Evolutionary conservation across 2,113 vertebrate genomes (phyloP).

Genomic region (Rhinopomastus cyanomelas): DNA sequence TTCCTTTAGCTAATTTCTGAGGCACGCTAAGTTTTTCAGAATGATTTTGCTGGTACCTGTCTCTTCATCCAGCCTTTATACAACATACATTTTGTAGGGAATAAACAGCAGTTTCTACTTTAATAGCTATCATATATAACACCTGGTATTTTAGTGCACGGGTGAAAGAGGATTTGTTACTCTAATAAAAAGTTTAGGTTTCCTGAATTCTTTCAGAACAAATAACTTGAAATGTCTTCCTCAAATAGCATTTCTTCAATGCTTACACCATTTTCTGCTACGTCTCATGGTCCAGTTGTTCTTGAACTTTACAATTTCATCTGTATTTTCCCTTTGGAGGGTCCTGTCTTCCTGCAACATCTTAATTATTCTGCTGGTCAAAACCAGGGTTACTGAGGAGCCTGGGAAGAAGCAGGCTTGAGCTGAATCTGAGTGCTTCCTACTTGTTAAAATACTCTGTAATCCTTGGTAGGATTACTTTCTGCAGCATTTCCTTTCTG

Average conservation of each 20-base stretch:
- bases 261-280: not conserved
- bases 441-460: constrained; percentile 15
- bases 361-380: constrained; percentile 37
- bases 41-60: not conserved
- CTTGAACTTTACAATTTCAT: not conserved
- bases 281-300: not conserved
- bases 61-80: not conserved
- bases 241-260: not conserved
- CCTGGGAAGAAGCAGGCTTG: not conserved
- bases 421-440: not conserved
- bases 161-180: not conserved
- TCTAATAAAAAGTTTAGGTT: not conserved
- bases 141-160: not conserved
- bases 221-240: not conserved
- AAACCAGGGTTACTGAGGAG: constrained; percentile 37
- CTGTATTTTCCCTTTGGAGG: not conserved
- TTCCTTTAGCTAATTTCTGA: not conserved
- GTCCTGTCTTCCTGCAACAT: not conserved
- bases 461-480: constrained; percentile 35
- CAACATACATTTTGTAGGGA: not conserved
- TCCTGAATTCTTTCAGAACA: constrained; percentile 1
- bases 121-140: not conserved
- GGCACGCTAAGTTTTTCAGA: not conserved
- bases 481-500: not conserved
- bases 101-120: not conserved